phyloP scores from a whole-genome alignment of 1,140 invertebrate genomes.

The Tetragnatha versicolor region DNA sequence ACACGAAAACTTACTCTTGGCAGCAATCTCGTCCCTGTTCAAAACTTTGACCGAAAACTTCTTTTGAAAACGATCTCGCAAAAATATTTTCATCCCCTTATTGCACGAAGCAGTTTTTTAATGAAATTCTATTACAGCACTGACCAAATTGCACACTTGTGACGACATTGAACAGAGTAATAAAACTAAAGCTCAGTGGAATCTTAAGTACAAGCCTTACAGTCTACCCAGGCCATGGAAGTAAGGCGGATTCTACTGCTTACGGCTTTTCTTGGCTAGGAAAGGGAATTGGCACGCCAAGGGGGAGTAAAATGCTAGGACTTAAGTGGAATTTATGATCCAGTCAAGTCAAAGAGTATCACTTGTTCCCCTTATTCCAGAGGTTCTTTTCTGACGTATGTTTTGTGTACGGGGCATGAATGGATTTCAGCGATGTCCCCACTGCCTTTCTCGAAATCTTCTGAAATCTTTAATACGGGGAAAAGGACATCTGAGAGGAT shows the following conservation, averaged over 20 bases:
- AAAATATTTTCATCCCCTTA: no score
- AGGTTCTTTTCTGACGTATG: not conserved
- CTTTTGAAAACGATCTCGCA: no score
- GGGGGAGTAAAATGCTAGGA: not conserved
- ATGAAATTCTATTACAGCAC: no score
- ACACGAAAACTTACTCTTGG: no score
- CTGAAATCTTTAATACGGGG: not conserved
- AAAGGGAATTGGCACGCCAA: constrained; percentile 2
- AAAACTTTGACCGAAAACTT: no score
- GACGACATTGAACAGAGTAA: no score
- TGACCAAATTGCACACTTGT: no score
- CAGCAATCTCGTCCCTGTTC: no score
- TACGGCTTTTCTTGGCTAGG: not conserved
- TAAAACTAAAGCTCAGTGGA: no score
- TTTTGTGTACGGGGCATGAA: not conserved
- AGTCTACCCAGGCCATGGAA: not conserved
- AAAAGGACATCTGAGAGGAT: not conserved
- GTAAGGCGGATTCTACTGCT: not conserved
- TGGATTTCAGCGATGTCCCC: not conserved
- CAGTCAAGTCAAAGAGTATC: constrained; percentile 8
- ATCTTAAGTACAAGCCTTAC: not conserved
- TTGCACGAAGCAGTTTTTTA: no score
- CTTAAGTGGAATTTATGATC: constrained; percentile 11
- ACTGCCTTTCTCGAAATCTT: not conserved
- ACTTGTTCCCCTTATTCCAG: not conserved